These are phyloP conservation scores for Pachycephus smyrnensis DNA, from an alignment of 2,888 invertebrate species.

Conservation along the genomic window DNA sequence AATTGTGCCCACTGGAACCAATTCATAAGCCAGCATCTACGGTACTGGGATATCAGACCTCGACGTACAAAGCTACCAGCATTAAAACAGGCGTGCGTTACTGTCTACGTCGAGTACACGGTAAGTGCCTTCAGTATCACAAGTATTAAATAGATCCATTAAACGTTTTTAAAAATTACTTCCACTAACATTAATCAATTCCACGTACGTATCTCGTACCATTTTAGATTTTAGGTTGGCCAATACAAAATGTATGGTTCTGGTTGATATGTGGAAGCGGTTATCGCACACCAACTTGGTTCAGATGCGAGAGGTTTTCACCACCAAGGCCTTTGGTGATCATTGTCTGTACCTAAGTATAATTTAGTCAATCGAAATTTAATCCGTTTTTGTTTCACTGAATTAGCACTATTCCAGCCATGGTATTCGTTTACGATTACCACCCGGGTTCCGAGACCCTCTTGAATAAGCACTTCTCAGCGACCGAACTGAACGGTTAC, in stretches of 20 bases:
- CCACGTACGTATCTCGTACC: not conserved
- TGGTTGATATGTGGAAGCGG: conserved; percentile 95
- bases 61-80: conserved; percentile 91
- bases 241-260: conserved; percentile 84
- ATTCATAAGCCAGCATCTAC: conserved; percentile 75
- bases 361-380: conserved; percentile 11
- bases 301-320: conserved; percentile 91
- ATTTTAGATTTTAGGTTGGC: conserved; percentile 80
- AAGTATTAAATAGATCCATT: not conserved
- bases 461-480: conserved; percentile 85
- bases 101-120: conserved; percentile 90
- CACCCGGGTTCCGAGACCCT: conserved; percentile 92
- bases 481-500: conserved; percentile 74
- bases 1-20: conserved; percentile 87
- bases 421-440: conserved; percentile 97
- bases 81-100: conserved; percentile 87
- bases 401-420: conserved; percentile 73
- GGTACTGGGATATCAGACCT: conserved; percentile 80
- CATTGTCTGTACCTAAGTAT: conserved; percentile 77
- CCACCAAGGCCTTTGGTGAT: conserved; percentile 96
- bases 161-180: conserved; percentile 8
- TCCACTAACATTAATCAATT: not conserved
- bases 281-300: conserved; percentile 95
- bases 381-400: conserved; percentile 26
- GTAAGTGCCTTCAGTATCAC: conserved; percentile 61